Evolutionary conservation across 1,140 invertebrate genomes (phyloP).

Genomic region (Eupristina koningsbergeri): DNA sequence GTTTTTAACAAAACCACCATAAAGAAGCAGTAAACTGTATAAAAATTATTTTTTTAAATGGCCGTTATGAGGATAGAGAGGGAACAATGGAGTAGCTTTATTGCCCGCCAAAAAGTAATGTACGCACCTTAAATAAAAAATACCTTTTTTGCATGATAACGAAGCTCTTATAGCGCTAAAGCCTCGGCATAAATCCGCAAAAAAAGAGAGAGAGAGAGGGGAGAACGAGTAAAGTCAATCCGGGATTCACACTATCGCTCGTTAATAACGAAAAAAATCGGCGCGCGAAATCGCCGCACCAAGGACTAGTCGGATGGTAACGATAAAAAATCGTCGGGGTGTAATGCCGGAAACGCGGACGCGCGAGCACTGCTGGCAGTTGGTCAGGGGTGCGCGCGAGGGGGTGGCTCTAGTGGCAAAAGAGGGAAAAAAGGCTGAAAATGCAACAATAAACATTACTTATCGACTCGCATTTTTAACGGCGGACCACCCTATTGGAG

Average conservation of each 20-base stretch:
- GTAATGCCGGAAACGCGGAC: constrained; percentile 41
- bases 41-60: constrained; percentile 28
- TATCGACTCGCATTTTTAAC: constrained; percentile 70
- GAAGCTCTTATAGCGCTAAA: constrained; percentile 46
- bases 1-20: background rate
- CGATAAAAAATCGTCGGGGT: constrained; percentile 50
- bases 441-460: constrained; percentile 74
- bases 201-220: constrained; percentile 51
- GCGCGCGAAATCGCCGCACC: constrained; percentile 29
- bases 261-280: constrained; percentile 64
- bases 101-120: constrained; percentile 34
- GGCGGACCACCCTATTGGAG: background rate
- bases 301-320: constrained; percentile 35
- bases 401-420: constrained; percentile 40
- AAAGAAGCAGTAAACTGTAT: constrained; percentile 14
- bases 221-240: constrained; percentile 54
- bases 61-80: constrained; percentile 4
- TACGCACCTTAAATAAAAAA: constrained; percentile 38
- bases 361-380: background rate
- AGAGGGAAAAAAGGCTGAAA: constrained; percentile 55
- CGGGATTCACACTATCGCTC: constrained; percentile 55
- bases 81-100: constrained; percentile 33
- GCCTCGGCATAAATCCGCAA: constrained; percentile 50
- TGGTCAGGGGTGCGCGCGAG: constrained; percentile 49
- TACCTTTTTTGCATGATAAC: constrained; percentile 41